Conservation (phyloP, 2,113 vertebrate genomes). For the Gymnarchus niloticus region DNA sequence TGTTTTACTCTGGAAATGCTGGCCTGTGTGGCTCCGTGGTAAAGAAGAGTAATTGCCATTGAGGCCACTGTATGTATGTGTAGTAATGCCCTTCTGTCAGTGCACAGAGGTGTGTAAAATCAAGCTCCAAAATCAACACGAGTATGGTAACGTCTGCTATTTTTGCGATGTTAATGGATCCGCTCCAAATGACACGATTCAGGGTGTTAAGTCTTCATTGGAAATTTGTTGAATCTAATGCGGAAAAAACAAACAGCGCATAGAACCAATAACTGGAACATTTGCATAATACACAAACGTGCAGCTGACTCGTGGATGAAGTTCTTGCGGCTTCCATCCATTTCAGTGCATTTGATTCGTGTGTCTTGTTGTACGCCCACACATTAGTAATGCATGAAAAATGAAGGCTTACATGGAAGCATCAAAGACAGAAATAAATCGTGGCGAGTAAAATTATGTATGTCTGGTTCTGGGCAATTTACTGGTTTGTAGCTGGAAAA, state of each 20-base stretch:
- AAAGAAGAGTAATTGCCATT: conserved; percentile 26
- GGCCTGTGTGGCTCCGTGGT: not conserved
- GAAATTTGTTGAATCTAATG: conserved; percentile 11
- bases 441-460: not conserved
- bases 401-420: not conserved
- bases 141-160: not conserved
- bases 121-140: conserved; percentile 7
- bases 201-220: not conserved
- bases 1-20: conserved; percentile 8
- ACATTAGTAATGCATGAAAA: conserved; percentile 3
- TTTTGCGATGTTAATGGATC: not conserved
- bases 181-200: not conserved
- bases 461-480: conserved; percentile 4
- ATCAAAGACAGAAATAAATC: not conserved
- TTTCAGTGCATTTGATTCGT: not conserved
- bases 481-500: conserved; percentile 2
- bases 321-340: not conserved
- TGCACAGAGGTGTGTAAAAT: conserved; percentile 8
- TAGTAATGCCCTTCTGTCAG: conserved; percentile 27
- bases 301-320: not conserved
- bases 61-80: conserved; percentile 10
- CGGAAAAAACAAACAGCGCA: not conserved
- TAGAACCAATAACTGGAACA: not conserved
- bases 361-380: not conserved
- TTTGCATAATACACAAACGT: conserved; percentile 5